These are phyloP conservation scores for Barnardius zonarius DNA, from an alignment of 2,113 vertebrate species.

Conservation along the genomic window DNA sequence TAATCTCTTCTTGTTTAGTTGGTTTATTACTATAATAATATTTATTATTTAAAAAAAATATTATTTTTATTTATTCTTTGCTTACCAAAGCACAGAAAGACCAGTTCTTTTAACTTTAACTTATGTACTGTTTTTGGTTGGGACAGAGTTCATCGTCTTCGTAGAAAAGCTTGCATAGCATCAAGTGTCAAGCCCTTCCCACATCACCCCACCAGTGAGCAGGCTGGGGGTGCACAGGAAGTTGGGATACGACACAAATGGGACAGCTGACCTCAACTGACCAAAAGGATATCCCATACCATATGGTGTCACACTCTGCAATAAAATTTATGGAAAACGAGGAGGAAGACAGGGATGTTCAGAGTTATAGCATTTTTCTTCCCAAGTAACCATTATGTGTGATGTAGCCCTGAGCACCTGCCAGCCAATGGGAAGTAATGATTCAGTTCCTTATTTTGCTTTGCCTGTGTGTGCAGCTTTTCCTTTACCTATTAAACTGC, in stretches of 20 bases:
- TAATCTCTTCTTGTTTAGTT: not conserved
- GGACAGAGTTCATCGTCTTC: not conserved
- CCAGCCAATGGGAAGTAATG: fast-evolving
- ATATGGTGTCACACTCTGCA: fast-evolving
- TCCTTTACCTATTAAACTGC: not conserved
- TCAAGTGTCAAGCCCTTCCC: not conserved
- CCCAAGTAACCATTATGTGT: fast-evolving
- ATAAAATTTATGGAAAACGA: not conserved
- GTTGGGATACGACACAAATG: fast-evolving
- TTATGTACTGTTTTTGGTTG: not conserved
- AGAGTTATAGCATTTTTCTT: not conserved
- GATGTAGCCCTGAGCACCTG: not conserved
- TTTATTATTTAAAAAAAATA: too few species aligned
- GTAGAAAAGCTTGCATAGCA: fast-evolving
- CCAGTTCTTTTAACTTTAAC: not conserved
- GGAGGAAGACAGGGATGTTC: fast-evolving
- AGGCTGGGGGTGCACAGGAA: fast-evolving
- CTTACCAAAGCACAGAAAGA: not conserved
- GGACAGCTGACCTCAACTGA: not conserved
- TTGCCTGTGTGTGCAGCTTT: fast-evolving
- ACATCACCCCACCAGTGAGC: fast-evolving
- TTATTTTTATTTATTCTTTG: not conserved
- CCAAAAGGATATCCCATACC: not conserved
- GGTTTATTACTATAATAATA: not conserved
- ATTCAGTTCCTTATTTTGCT: not conserved